Percentiles rank a stretch among this genome's conserved stretches.
Conservation (phyloP, 1,140 invertebrate genomes). For the Anastatus disparis region DNA sequence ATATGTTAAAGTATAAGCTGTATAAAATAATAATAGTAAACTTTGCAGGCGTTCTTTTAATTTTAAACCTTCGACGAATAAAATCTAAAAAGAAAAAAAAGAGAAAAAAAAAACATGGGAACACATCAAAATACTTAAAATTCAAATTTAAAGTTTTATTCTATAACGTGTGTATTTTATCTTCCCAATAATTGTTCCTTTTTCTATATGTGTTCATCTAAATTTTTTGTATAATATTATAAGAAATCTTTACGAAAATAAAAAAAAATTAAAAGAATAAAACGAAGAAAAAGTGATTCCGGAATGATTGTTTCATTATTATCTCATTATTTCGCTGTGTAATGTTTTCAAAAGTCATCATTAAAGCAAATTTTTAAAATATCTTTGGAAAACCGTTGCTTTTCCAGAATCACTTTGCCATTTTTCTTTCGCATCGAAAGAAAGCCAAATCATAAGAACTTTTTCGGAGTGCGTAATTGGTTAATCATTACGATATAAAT, state of each 20-base stretch:
- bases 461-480: conserved; percentile 37
- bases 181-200: conserved; percentile 19
- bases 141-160: conserved; percentile 20
- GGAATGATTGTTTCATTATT: background rate
- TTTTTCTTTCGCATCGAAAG: conserved; percentile 40
- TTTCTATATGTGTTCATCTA: conserved; percentile 23
- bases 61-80: conserved; percentile 23
- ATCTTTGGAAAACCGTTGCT: background rate
- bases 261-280: background rate
- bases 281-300: conserved; percentile 23
- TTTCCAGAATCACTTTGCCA: conserved; percentile 23
- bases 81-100: background rate
- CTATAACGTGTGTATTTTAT: conserved; percentile 13
- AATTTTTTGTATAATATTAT: conserved; percentile 20
- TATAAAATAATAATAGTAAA: conserved; percentile 22
- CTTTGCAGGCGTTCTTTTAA: conserved; percentile 2
- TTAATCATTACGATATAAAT: conserved; percentile 35
- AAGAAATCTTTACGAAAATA: too few relatives aligned
- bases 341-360: too few relatives aligned
- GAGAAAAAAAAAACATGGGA: conserved; percentile 29
- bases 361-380: too few relatives aligned
- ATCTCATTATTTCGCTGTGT: background rate
- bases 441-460: conserved; percentile 24
- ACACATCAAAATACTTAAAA: conserved; percentile 37
- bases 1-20: conserved; percentile 14